Conservation (phyloP, 2,113 vertebrate genomes). For the Phyllopteryx taeniolatus region DNA sequence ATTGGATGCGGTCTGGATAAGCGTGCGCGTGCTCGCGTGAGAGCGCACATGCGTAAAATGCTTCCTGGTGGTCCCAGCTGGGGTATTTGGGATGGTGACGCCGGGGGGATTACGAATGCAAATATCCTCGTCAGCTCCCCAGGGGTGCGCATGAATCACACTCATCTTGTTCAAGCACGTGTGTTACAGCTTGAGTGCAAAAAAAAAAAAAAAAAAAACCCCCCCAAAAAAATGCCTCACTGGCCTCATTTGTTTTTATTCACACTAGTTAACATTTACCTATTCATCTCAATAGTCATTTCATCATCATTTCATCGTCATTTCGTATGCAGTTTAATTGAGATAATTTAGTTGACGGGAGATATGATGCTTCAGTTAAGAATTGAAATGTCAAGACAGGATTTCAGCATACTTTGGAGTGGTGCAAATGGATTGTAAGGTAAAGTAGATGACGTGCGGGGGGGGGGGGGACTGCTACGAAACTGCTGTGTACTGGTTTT, state of each 20-base stretch:
- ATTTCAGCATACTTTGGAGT: too few species aligned
- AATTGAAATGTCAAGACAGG: too few species aligned
- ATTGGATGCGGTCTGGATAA: constrained; percentile 57
- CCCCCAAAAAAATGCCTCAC: neutral
- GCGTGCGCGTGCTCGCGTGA: constrained; percentile 17
- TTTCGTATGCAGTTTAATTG: too few species aligned
- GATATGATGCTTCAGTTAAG: too few species aligned
- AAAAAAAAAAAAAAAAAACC: neutral
- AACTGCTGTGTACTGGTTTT: constrained; percentile 40
- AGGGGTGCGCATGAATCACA: constrained; percentile 60
- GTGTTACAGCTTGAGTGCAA: constrained; percentile 2
- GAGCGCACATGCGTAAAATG: constrained; percentile 23
- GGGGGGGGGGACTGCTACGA: neutral
- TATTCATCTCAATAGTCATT: neutral
- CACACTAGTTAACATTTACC: neutral
- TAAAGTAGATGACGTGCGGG: constrained; percentile 1
- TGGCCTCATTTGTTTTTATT: neutral
- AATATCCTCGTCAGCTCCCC: constrained; percentile 67
- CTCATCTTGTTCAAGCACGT: constrained; percentile 52
- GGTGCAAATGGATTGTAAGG: too few species aligned
- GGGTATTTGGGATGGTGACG: constrained; percentile 1
- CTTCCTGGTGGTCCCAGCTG: constrained; percentile 67
- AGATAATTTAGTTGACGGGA: too few species aligned
- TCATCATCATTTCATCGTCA: too few species aligned
- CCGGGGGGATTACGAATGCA: constrained; percentile 64